Evolutionary conservation across 1,140 invertebrate species (phyloP).

Genomic region (Drosophila nigrodunni): DNA sequence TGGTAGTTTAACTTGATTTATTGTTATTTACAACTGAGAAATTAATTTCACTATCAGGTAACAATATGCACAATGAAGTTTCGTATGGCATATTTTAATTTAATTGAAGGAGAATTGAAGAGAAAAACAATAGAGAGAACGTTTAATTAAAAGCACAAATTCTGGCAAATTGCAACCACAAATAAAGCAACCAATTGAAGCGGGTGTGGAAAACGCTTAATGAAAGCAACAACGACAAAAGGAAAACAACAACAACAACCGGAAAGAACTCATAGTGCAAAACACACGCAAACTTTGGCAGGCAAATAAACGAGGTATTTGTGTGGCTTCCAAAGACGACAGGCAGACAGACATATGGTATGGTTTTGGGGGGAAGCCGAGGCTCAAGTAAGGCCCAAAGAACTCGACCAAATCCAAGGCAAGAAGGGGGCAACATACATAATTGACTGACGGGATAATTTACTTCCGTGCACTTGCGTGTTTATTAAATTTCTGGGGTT

Average conservation of each 20-base stretch:
- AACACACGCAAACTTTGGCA: slow-evolving; percentile 46
- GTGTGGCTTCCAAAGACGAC: slow-evolving; percentile 63
- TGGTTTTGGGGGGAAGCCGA: background rate
- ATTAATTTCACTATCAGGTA: slow-evolving; percentile 25
- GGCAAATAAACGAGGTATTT: slow-evolving; percentile 80
- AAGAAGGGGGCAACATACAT: slow-evolving; percentile 55
- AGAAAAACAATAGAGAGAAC: background rate
- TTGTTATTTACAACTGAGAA: slow-evolving; percentile 8
- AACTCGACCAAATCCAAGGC: slow-evolving; percentile 14
- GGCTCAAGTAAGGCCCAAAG: slow-evolving; percentile 12
- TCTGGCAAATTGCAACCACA: slow-evolving; percentile 69
- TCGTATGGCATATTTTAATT: slow-evolving; percentile 46
- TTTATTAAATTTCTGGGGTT: slow-evolving; percentile 81
- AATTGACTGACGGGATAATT: slow-evolving; percentile 81
- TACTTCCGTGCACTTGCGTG: slow-evolving; percentile 81
- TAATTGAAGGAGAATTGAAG: slow-evolving; percentile 15
- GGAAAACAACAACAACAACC: slow-evolving; percentile 32
- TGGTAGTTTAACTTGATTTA: background rate
- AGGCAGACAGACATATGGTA: slow-evolving; percentile 10
- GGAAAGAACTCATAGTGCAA: slow-evolving; percentile 37
- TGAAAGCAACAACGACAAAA: slow-evolving; percentile 42
- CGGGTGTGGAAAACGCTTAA: slow-evolving; percentile 64
- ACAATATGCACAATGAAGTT: slow-evolving; percentile 49
- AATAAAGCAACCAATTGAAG: slow-evolving; percentile 80
- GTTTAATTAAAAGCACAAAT: slow-evolving; percentile 75